Evolutionary conservation across 2,888 invertebrate genomes (phyloP).

Genomic region (Thyatira batis): DNA sequence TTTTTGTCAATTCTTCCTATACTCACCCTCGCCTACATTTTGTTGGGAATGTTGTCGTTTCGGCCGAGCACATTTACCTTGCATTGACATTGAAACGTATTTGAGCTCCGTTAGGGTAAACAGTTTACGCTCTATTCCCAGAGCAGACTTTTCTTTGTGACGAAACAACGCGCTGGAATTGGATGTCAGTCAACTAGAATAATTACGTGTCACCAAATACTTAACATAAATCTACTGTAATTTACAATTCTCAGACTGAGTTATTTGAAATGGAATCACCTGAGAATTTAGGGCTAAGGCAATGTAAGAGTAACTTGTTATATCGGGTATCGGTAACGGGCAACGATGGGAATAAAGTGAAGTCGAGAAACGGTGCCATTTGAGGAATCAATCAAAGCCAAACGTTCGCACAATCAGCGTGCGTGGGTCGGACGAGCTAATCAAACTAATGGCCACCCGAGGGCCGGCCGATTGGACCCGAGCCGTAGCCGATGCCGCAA

Average conservation of each 20-base stretch:
- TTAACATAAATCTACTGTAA: neutral
- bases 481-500: conserved; percentile 52
- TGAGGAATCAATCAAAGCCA: conserved; percentile 76
- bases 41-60: conserved; percentile 49
- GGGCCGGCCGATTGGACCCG: conserved; percentile 36
- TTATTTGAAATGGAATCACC: neutral
- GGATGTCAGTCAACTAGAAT: neutral
- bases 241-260: neutral
- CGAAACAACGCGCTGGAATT: neutral
- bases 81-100: conserved; percentile 60
- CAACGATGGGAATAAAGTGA: conserved; percentile 46
- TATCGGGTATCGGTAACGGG: conserved; percentile 12
- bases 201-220: conserved; percentile 3
- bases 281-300: neutral
- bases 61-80: conserved; percentile 56
- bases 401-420: conserved; percentile 69
- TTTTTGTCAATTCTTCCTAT: conserved; percentile 65
- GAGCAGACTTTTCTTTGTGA: conserved; percentile 29
- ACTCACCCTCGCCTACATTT: conserved; percentile 55
- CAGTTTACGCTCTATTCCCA: conserved; percentile 37
- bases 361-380: conserved; percentile 55
- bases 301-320: conserved; percentile 10
- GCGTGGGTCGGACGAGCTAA: conserved; percentile 74
- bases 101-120: conserved; percentile 47
- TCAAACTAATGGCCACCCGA: conserved; percentile 71